Conservation (phyloP, 2,888 invertebrate genomes). For the Peribatodes rhomboidaria region DNA sequence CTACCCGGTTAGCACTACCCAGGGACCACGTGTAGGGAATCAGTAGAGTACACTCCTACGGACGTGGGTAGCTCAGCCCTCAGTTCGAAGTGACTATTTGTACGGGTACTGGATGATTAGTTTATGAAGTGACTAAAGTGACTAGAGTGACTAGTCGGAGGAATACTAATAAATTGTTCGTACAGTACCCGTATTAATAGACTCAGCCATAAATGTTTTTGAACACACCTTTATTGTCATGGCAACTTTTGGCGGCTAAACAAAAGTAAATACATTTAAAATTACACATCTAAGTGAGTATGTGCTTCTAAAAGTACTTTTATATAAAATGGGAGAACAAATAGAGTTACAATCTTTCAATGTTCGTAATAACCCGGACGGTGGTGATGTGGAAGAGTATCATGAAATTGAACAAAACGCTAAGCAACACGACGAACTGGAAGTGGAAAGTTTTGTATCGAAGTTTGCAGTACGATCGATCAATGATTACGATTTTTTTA, state of each 20-base stretch:
- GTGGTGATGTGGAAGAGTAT: slow-evolving; percentile 73
- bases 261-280: slow-evolving; percentile 35
- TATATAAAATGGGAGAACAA: slow-evolving; percentile 62
- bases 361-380: slow-evolving; percentile 52
- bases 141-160: no score
- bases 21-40: no score
- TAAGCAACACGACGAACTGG: slow-evolving; percentile 35
- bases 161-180: no score
- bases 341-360: slow-evolving; percentile 66
- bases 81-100: no score
- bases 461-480: slow-evolving; percentile 51
- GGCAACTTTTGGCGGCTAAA: slow-evolving; percentile 56
- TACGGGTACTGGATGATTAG: no score
- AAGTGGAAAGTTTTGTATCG: slow-evolving; percentile 52
- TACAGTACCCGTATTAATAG: no score
- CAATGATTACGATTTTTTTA: slow-evolving; percentile 72
- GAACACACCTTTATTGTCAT: slow-evolving; percentile 48
- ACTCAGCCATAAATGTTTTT: not conserved
- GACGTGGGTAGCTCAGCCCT: no score
- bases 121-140: no score
- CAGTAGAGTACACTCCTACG: no score
- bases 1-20: no score
- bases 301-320: not conserved
- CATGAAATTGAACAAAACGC: slow-evolving; percentile 69
- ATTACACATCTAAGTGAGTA: not conserved